phyloP scores from a whole-genome alignment of 2,797 vertebrate genomes.

The Alosa sapidissima region DNA sequence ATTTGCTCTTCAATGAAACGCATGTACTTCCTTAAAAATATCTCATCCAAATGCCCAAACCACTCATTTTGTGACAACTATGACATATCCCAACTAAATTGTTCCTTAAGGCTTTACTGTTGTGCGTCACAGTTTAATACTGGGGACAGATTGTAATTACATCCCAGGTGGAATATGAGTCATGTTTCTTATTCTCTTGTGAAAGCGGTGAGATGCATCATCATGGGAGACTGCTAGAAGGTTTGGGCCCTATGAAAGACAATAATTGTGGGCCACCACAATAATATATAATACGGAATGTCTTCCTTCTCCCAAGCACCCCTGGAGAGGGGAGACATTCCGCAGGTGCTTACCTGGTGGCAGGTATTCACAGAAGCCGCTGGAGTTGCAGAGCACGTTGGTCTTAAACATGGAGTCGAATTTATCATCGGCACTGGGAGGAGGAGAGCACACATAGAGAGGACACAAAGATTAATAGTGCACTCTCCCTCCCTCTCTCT shows the following conservation, averaged over 20 bases:
- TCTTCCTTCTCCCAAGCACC: too few species aligned
- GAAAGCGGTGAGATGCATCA: slow-evolving; percentile 9
- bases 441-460: slow-evolving; percentile 5
- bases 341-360: slow-evolving; percentile 72
- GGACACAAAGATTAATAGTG: slow-evolving; percentile 34
- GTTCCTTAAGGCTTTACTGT: background rate
- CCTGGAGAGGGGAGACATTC: background rate
- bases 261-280: too few species aligned
- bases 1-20: background rate
- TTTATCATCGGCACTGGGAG: slow-evolving; percentile 80
- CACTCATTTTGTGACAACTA: background rate
- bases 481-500: background rate
- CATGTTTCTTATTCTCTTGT: background rate
- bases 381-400: slow-evolving; percentile 80
- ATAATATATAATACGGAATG: too few species aligned
- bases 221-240: background rate
- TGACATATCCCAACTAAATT: background rate
- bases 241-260: too few species aligned
- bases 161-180: background rate
- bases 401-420: slow-evolving; percentile 84
- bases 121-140: background rate
- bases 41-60: background rate
- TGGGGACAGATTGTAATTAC: background rate
- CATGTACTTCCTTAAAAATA: background rate
- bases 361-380: slow-evolving; percentile 75